Evolutionary conservation across 2,888 invertebrate genomes (phyloP), one percentile per base, ranked within the genome.

Genomic region (Isotomurus palustris): DNA sequence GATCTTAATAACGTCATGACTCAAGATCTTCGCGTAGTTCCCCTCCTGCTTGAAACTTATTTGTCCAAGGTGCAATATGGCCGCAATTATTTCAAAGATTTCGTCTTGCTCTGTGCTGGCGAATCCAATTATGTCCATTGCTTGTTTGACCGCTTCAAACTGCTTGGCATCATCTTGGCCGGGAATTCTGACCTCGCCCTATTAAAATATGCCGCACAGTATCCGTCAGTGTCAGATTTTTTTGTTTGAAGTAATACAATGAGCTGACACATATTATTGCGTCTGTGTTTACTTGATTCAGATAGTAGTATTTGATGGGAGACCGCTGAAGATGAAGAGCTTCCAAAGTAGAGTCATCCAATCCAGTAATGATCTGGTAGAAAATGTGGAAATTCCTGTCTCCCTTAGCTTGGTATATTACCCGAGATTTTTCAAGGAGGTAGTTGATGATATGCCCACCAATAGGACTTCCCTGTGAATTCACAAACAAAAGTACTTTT

Each of bases 321-420:
- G 84, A 82, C 62, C 84, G 81, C 53, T 84, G 83, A 52, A 93
- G 79, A 51, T 82, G 80, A 56, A 91, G 76, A 50, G 82, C 80
- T 48, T 79, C 78, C 68, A 92, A 73, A 63, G 84, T 75, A 1
- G 81, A 79, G 24, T 84, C 83, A 64, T 82, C 83, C 0, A 84
- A 86, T 6, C 91, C 91, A 3, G 83, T 81, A 59, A 93, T 74
- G 51, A 93, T 77, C 74, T 93, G 92, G 75, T 93, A 92, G 78
- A 93, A 93, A 54, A 93, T 85, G 72, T 93, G 93, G 79, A 92
- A 93, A 76, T 91, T 93, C 64, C 91, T 81, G 75, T 93, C 93
- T 0, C 91, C 91, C 0, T 78, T 71, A 70, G 84, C 84, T 75
- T 92, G 92, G 72, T 87, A 85, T 17, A 91, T 86, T 0, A 93